These are phyloP conservation scores for Zophobas morio DNA, from an alignment of 1,140 invertebrate species.

Conservation along the genomic window DNA sequence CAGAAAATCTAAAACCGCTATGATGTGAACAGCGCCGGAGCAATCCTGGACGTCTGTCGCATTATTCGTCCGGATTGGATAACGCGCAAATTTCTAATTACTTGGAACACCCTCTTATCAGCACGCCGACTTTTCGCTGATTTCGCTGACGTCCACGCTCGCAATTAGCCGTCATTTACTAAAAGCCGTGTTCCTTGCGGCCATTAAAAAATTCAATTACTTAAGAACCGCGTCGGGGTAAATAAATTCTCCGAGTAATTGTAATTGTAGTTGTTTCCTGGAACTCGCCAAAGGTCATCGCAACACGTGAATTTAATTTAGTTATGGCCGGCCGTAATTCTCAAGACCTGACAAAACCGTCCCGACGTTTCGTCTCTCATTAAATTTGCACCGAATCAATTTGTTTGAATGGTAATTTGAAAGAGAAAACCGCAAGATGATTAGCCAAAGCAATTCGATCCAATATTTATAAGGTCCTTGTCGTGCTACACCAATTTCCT, in stretches of 20 bases:
- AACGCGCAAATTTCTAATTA: no score
- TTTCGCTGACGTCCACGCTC: no score
- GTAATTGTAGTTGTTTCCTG: conserved; percentile 25
- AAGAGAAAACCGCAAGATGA: conserved; percentile 51
- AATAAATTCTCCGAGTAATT: conserved; percentile 16
- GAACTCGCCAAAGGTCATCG: conserved; percentile 16
- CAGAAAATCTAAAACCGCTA: no score
- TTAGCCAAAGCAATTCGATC: conserved; percentile 56
- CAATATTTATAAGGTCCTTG: conserved; percentile 61
- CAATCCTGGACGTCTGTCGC: no score
- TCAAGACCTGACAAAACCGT: neutral
- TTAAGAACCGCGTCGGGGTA: conserved; percentile 25
- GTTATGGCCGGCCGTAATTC: neutral
- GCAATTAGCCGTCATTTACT: neutral
- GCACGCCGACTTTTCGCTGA: no score
- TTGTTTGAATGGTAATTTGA: conserved; percentile 38
- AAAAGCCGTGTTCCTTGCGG: neutral
- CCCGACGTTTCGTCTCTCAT: conserved; percentile 14
- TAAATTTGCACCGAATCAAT: conserved; percentile 24
- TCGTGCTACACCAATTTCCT: conserved; percentile 61
- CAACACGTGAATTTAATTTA: conserved; percentile 19
- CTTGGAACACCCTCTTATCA: no score
- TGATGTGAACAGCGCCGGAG: no score
- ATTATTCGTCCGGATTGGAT: no score
- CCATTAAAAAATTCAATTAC: conserved; percentile 36